Evolutionary conservation across 2,113 vertebrate species (phyloP), one percentile per base, ranked within the genome.

Genomic region (Tauraco erythrolophus): DNA sequence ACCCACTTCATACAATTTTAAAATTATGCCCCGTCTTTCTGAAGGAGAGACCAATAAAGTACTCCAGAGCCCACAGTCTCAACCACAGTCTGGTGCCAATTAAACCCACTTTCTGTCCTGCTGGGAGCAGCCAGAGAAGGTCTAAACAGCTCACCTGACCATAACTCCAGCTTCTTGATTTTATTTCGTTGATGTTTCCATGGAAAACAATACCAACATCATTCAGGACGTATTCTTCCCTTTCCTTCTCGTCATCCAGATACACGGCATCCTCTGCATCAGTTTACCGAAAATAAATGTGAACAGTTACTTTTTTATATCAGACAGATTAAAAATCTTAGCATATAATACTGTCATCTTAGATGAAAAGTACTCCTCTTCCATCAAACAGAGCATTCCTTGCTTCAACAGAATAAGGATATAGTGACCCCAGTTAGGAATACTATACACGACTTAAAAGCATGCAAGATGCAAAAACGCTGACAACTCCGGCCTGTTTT

Each of bases 161-260:
- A 1, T 99, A 99, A 98, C 99, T 99, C 99, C 99, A 99, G 96
- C 98, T 96, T 80, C 99, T 99, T 78, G 96, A 98, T 56, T 98
- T 97, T 50, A 99, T 70, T 15, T 99, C 98, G 2, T 98, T 98
- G 6, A 89, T 93, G 4, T 98, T 90, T 28, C 99, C 99, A 8
- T 99, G 98, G 98, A 99, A 99, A 93, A 99, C 98, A 91, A 99
- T 87, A 7, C 99, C 99, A 35, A 98, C 93, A 94, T 99, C 99
- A 41, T 98, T 99, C 97, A 99, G 97, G 94, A 99, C 98, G 28
- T 99, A 99, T 90, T 99, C 99, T 95, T 99, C 95, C 60, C 98
- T 98, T 98, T 99, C 99, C 4, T 28, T 96, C 30, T 99, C 99
- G 1, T 99, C 97, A 4, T 99, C 98, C 98, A 99, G 96, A 77